Evolutionary conservation across 1,140 invertebrate genomes (phyloP).

Genomic region (Doryteuthis pealeii): DNA sequence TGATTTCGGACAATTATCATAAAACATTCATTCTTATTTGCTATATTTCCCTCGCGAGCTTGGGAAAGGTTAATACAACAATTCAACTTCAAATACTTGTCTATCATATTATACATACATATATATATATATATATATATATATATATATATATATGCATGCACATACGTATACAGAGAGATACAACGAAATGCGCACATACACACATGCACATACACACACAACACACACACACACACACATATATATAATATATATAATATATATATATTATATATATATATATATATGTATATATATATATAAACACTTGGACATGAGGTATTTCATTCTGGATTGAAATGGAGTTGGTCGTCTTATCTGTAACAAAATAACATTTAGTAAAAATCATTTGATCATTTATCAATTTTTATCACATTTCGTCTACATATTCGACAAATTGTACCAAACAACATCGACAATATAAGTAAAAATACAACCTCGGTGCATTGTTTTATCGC

Average conservation of each 20-base stretch:
- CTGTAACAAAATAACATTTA: not conserved
- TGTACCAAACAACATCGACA: not conserved
- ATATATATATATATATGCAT: conserved; percentile 3
- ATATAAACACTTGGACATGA: not conserved
- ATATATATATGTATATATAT: not conserved
- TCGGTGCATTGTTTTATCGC: not conserved
- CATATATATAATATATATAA: not conserved
- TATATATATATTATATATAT: not conserved
- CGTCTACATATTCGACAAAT: not conserved
- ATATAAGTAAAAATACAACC: not conserved
- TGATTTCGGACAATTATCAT: no score
- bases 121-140: conserved; percentile 10
- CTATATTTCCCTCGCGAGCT: no score
- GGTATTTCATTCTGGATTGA: not conserved
- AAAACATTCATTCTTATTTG: no score
- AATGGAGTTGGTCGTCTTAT: not conserved
- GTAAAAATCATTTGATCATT: no score
- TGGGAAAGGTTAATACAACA: no score
- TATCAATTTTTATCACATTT: no score
- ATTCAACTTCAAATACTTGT: no score
- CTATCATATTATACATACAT: conserved; percentile 1
- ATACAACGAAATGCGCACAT: not conserved
- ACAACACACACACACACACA: not conserved
- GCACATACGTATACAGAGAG: not conserved
- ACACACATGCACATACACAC: not conserved